Evolutionary conservation across 92 coral and sea anemone genomes (phyloP).

Genomic region (Paramuricea clavata): DNA sequence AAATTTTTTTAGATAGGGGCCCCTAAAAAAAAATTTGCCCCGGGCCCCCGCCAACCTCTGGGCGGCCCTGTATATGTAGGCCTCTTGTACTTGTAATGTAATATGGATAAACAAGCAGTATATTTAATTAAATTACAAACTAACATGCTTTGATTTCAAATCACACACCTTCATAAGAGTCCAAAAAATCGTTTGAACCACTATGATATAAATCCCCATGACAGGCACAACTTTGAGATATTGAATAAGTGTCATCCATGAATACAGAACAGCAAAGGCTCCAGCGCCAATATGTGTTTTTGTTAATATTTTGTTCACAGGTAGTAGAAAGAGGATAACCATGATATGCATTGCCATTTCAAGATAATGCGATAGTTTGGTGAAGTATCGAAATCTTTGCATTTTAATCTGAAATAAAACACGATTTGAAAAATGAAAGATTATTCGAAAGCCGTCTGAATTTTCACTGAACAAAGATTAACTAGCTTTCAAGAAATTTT

Average conservation of each 20-base stretch:
- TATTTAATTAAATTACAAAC: too few species aligned
- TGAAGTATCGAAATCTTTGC: background rate
- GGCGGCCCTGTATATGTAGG: too few species aligned
- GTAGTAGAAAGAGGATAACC: slow-evolving; percentile 13
- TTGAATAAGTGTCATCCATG: slow-evolving; percentile 5
- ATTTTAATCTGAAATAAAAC: background rate
- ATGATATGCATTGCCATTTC: background rate
- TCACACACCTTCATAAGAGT: slow-evolving; percentile 22
- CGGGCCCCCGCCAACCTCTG: too few species aligned
- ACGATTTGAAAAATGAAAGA: too few species aligned
- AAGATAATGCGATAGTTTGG: background rate
- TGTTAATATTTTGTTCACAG: background rate
- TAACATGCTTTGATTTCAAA: too few species aligned
- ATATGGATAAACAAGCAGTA: too few species aligned
- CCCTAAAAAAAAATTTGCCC: too few species aligned
- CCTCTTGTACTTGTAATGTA: too few species aligned
- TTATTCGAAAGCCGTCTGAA: too few species aligned
- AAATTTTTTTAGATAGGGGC: too few species aligned
- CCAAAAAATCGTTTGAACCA: slow-evolving; percentile 9
- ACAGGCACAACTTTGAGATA: slow-evolving; percentile 3
- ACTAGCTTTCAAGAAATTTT: too few species aligned
- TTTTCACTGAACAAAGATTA: too few species aligned
- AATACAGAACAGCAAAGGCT: background rate
- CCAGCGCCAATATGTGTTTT: background rate
- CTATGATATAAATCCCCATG: slow-evolving; percentile 5